phyloP scores from a whole-genome alignment of 2,797 vertebrate species.

The Hozukius guyotensis region DNA sequence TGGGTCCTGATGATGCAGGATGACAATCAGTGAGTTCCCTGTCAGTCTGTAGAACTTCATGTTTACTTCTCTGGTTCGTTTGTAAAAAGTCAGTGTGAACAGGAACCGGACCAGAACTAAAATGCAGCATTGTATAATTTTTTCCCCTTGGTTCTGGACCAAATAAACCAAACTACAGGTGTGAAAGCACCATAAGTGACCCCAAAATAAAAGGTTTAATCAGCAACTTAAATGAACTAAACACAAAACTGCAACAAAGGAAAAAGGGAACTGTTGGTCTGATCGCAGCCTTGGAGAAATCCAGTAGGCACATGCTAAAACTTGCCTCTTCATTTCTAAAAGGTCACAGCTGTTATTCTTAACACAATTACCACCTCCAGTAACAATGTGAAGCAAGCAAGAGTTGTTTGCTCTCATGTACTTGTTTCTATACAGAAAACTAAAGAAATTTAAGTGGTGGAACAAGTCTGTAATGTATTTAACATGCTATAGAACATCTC shows the following conservation, averaged over 20 bases:
- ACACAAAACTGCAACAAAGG: background rate
- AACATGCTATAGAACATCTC: background rate
- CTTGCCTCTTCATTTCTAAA: slow-evolving; percentile 12
- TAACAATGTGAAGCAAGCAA: background rate
- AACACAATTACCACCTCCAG: background rate
- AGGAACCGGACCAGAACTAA: no score
- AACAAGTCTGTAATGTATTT: slow-evolving; percentile 14
- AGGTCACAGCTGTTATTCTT: slow-evolving; percentile 2
- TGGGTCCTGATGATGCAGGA: no score
- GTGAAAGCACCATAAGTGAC: background rate
- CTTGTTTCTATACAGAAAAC: background rate
- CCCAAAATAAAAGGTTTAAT: background rate
- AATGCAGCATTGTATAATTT: no score
- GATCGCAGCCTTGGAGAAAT: background rate
- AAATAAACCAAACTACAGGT: background rate
- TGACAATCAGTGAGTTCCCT: no score
- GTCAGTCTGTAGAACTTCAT: no score
- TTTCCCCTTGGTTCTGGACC: no score
- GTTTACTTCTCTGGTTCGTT: no score
- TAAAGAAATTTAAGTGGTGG: slow-evolving; percentile 7
- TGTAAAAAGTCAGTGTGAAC: no score
- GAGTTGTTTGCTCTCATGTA: background rate
- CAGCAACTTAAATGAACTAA: background rate
- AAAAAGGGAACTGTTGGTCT: background rate
- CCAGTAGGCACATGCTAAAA: slow-evolving; percentile 1